These are phyloP conservation scores for Nephila pilipes DNA, from an alignment of 1,140 invertebrate genomes.

Conservation along the genomic window DNA sequence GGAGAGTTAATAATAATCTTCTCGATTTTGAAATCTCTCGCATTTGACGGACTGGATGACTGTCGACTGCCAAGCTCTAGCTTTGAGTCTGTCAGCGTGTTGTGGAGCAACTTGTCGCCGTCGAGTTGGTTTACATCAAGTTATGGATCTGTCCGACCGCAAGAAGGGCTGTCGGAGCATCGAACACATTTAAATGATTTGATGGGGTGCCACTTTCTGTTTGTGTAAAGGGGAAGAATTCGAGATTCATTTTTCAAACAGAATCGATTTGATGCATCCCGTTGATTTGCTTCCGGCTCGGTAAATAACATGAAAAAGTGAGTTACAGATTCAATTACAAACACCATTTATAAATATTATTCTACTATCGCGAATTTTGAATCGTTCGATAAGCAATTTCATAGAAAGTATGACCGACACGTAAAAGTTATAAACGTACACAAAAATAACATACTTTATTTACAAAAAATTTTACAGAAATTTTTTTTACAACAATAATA, in stretches of 20 bases:
- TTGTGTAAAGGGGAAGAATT: background rate
- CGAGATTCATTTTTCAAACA: background rate
- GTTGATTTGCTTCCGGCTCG: no score
- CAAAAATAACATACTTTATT: no score
- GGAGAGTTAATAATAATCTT: conserved; percentile 66
- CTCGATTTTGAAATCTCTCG: conserved; percentile 39
- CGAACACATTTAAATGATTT: conserved; percentile 4
- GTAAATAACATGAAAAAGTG: no score
- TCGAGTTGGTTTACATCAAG: background rate
- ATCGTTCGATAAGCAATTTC: no score
- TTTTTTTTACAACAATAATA: no score
- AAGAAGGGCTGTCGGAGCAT: background rate
- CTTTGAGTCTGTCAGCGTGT: background rate
- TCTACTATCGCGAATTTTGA: no score
- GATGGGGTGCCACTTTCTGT: background rate
- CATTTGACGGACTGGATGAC: conserved; percentile 49
- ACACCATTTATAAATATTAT: no score
- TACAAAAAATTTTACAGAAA: no score
- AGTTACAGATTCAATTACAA: no score
- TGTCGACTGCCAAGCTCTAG: background rate
- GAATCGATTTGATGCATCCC: background rate
- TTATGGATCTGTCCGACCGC: background rate
- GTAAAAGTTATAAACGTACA: no score
- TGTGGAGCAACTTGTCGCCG: background rate
- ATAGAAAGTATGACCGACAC: no score